Base-by-base conservation (phyloP, 2,113 vertebrate genomes). In the Empidonax traillii region DNA sequence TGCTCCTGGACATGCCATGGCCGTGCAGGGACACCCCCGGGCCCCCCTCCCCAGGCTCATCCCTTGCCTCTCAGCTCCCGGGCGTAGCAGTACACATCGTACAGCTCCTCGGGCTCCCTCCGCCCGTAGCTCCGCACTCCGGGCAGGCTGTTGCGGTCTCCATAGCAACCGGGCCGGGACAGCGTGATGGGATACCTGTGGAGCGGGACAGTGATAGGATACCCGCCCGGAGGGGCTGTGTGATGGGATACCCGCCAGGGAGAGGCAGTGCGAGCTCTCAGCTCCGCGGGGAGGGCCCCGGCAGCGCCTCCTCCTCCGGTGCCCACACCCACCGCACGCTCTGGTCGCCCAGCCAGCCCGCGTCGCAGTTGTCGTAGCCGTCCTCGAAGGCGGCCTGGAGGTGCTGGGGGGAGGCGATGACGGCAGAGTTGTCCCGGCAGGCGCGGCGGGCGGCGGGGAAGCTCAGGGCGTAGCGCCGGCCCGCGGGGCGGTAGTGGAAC, bases 321-420 rank as follows among this genome's bases (percentile, higher is more conserved):
- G 91, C 63, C 14, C 19, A 5, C 33, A 0, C 96, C 80, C 94
- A 99, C 99, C 99, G 97, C 69, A 99, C 99, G 3, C 98, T 99
- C 97, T 97, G 98, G 96, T 99, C 99, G 1, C 98, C 98, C 28
- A 99, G 98, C 99, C 99, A 99, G 69, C 99, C 99, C 0, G 99
- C 99, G 4, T 99, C 99, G 9, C 99, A 99, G 96, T 99, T 99
- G 97, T 99, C 99, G 15, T 99, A 99, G 76, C 99, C 99, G 1
- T 99, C 99, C 67, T 99, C 99, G 8, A 99, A 99, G 37, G 99
- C 98, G 7, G 98, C 98, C 96, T 99, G 99, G 55, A 99, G 98
- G 92, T 99, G 99, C 24, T 96, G 97, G 0, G 99, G 98, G 0
- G 98, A 98, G 6, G 99, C 99, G 0, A 99, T 98, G 84, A 71